Evolutionary conservation across 2,113 vertebrate species (phyloP).

Genomic region (Tachuris rubrigastra): DNA sequence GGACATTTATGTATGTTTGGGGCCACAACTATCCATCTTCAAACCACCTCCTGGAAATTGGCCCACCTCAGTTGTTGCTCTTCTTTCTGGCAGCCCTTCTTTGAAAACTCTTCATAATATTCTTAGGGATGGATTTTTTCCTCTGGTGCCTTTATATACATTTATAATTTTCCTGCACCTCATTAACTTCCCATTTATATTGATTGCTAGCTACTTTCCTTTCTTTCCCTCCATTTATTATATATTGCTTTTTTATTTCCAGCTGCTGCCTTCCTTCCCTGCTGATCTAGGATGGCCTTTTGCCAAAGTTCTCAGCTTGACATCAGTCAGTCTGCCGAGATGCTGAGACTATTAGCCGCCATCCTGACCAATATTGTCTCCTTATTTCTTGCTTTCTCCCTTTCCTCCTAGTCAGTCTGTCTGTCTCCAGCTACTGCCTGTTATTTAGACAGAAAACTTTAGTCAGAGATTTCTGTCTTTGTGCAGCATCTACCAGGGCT

Average conservation of each 20-base stretch:
- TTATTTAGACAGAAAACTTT: background rate
- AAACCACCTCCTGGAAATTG: background rate
- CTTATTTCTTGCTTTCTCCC: constrained; percentile 9
- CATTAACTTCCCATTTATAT: constrained; percentile 63
- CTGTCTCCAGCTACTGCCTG: constrained; percentile 39
- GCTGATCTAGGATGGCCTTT: constrained; percentile 26
- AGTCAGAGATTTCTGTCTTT: background rate
- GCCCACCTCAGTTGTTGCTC: background rate
- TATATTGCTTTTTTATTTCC: constrained; percentile 38
- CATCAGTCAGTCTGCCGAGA: background rate
- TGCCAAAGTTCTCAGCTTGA: constrained; percentile 49
- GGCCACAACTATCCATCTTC: background rate
- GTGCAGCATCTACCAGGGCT: background rate
- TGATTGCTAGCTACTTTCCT: constrained; percentile 36
- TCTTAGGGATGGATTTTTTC: background rate
- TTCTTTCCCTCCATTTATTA: constrained; percentile 32
- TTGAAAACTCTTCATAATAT: background rate
- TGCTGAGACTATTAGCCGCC: constrained; percentile 41
- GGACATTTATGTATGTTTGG: background rate
- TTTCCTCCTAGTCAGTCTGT: constrained; percentile 23
- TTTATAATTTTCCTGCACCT: constrained; percentile 41
- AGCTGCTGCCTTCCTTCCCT: constrained; percentile 3
- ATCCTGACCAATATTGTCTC: constrained; percentile 9
- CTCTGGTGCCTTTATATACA: background rate
- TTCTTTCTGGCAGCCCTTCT: background rate